Evolutionary conservation across 37 sponge, comb jelly and placozoan species (phyloP).

Genomic region (Lycopodina hypogea): DNA sequence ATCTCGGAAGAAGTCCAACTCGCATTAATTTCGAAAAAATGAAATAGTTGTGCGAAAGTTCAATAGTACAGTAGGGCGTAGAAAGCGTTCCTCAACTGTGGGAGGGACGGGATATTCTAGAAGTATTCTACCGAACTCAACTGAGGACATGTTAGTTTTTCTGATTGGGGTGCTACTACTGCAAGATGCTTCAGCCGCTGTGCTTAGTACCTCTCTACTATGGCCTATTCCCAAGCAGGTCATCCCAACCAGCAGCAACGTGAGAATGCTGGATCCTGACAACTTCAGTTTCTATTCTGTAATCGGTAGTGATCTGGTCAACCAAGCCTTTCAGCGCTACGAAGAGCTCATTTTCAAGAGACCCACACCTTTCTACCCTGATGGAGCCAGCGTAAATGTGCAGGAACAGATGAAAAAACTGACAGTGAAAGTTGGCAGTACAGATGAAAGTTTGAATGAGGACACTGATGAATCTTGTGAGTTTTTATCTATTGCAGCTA

Average conservation of each 20-base stretch:
- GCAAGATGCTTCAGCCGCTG: constrained; percentile 15
- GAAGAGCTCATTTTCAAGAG: constrained; percentile 42
- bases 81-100: too few species aligned
- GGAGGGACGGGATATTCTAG: too few species aligned
- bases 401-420: constrained; percentile 4
- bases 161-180: too few species aligned
- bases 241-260: background rate
- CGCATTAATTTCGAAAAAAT: too few species aligned
- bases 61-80: too few species aligned
- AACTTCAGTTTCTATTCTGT: constrained; percentile 48
- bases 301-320: constrained; percentile 37
- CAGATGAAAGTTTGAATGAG: constrained; percentile 32
- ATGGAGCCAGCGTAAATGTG: constrained; percentile 9
- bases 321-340: constrained; percentile 65
- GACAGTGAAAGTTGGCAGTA: constrained; percentile 38
- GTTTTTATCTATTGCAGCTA: constrained; percentile 1
- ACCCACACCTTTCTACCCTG: constrained; percentile 29
- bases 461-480: constrained; percentile 69
- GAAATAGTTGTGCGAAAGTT: too few species aligned
- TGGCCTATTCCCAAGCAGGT: constrained; percentile 51
- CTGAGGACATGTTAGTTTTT: background rate
- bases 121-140: too few species aligned
- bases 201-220: constrained; percentile 33
- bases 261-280: constrained; percentile 23
- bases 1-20: too few species aligned